Percentiles rank a stretch among this genome's conserved stretches.
Conservation (phyloP, 2,113 vertebrate species). For the Lota lota region DNA sequence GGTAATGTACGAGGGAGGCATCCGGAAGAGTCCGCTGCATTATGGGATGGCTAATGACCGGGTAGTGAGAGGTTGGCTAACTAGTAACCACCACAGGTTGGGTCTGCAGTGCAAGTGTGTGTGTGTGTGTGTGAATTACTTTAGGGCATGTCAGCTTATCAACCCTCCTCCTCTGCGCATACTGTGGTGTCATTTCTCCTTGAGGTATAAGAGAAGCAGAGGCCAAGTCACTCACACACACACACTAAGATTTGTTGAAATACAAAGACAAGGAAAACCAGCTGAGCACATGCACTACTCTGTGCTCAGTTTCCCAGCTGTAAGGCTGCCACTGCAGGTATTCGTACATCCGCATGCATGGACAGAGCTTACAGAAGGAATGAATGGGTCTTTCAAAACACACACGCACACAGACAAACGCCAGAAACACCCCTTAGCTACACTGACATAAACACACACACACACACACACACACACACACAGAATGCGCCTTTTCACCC, state of each 20-base stretch:
- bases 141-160: conserved; percentile 43
- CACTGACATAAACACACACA: conserved; percentile 28
- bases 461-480: conserved; percentile 25
- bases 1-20: too few species aligned
- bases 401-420: background rate
- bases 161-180: conserved; percentile 34
- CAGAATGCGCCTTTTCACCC: conserved; percentile 2
- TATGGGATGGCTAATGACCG: too few species aligned
- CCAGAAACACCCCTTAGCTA: conserved; percentile 29
- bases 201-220: conserved; percentile 44
- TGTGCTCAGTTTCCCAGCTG: background rate
- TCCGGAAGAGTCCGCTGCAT: too few species aligned
- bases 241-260: too few species aligned
- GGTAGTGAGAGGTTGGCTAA: too few species aligned
- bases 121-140: conserved; percentile 22
- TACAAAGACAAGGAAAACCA: too few species aligned
- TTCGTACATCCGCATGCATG: background rate
- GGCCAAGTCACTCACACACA: background rate
- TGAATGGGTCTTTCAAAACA: too few species aligned
- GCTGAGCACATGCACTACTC: background rate
- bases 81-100: too few species aligned
- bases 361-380: too few species aligned
- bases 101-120: background rate
- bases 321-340: background rate
- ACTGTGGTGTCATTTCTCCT: conserved; percentile 63